phyloP scores from a whole-genome alignment of 2,888 invertebrate genomes.

The Beris chalybata region DNA sequence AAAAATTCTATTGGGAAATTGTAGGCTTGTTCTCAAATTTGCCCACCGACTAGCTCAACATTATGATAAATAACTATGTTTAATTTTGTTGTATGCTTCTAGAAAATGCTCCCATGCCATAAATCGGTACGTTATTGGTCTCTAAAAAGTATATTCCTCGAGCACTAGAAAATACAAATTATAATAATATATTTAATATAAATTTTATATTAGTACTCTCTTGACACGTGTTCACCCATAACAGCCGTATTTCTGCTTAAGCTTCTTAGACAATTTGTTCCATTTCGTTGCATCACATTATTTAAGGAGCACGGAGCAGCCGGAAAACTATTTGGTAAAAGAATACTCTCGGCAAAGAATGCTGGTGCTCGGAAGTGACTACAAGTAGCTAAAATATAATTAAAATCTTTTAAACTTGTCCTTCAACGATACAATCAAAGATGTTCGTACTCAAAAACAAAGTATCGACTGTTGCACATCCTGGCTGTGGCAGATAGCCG shows the following conservation, averaged over 20 bases:
- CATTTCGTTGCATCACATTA: too few species aligned
- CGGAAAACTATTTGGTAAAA: constrained; percentile 43
- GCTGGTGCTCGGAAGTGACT: constrained; percentile 53
- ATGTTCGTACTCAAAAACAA: constrained; percentile 43
- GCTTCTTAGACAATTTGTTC: too few species aligned
- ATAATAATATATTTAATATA: too few species aligned
- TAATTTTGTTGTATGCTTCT: too few species aligned
- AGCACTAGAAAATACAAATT: constrained; percentile 43
- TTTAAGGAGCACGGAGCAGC: too few species aligned
- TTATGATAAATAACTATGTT: too few species aligned
- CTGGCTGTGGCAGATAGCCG: constrained; percentile 51
- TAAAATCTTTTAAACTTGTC: background rate
- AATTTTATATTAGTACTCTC: too few species aligned
- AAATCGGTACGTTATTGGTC: constrained; percentile 52
- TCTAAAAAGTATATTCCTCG: constrained; percentile 48
- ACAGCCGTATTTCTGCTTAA: too few species aligned
- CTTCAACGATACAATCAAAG: background rate
- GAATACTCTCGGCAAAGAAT: constrained; percentile 53
- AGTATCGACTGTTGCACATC: constrained; percentile 48
- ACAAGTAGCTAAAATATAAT: constrained; percentile 44
- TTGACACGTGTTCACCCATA: too few species aligned
- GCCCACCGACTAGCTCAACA: too few species aligned
- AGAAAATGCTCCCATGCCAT: constrained; percentile 38
- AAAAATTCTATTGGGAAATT: too few species aligned
- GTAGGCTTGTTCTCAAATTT: too few species aligned